Evolutionary conservation across 2,113 vertebrate genomes (phyloP), one percentile per base, ranked within the genome.

Genomic region (Spilogale gracilis): DNA sequence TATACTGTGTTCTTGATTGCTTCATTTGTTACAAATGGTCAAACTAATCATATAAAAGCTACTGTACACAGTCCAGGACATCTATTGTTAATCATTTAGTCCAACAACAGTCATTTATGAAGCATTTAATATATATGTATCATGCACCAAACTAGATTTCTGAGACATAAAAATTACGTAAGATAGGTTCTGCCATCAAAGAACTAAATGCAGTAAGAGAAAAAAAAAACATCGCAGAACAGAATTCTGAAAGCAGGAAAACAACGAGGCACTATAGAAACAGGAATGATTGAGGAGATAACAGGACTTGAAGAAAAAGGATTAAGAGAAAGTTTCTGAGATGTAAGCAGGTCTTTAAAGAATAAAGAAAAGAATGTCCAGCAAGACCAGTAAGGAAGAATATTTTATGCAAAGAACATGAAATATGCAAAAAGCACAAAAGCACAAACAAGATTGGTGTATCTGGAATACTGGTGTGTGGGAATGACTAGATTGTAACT

Each of bases 21-120:
- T 97, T 93, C 30, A 67, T 32, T 81, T 89, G 69, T 79, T 89
- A 93, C n/a, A 84, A 93, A 89, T 87, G 27, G 65, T 87, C 84
- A 79, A 43, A 32, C n/a, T 65, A 82, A 74, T 81, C 16, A 79
- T 30, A 71, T 69, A 45, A 93, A 95, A 87, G 30, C 38, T 87
- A 80, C 25, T 76, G 6, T n/a, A 50, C 58, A 65, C 32, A 83
- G 13, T 48, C 69, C 92, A 82, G 16, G 18, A 73, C 79, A 93
- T 58, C 86, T 95, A 93, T 5, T 85, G 56, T 63, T 58, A 94
- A 93, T 3, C 60, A 92, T 25, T 96, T 50, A 92, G 76, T 73
- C 63, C 71, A 94, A 87, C 10, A 76, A 89, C 95, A 95, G 13
- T 80, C 82, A 91, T 67, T 45, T 74, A 89, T 6, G 7, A n/a